Evolutionary conservation across 2,797 vertebrate species (phyloP), one percentile per base, ranked within the genome.

Genomic region (Melopsittacus undulatus): DNA sequence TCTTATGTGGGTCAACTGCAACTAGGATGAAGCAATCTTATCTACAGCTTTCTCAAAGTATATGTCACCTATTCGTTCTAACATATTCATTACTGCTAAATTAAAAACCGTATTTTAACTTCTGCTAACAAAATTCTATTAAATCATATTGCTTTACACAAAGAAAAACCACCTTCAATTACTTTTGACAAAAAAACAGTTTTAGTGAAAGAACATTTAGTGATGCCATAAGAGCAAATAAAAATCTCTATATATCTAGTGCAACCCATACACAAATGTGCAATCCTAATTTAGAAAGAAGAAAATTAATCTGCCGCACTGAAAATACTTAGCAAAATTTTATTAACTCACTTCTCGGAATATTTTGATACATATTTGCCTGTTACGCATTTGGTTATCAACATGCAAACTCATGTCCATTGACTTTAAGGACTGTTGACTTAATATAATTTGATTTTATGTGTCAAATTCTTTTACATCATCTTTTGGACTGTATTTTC

Each of bases 1-100:
- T 80, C 30, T 48, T 76, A 91, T 66, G n/a, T 93, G 88, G 69
- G 86, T 94, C 85, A 94, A 29, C 34, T 63, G 40, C 49, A 89
- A 51, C 32, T 46, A 54, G 74, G 43, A 70, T 38, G 30, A 90
- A 74, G 16, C 17, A 15, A 27, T 32, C 32, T 61, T 90, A 92
- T 52, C 38, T 83, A 30, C n/a, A 87, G 46, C 27, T 80, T 87
- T 80, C 80, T 54, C 32, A 46, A 75, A 66, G 40, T 51, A 12
- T 52, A 5, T 32, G 5, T 40, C 30, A 63, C 23, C 42, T 78
- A 76, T 36, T 79, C 23, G 54, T 88, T 69, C 72, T 54, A 84
- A 83, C 8, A 27, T 59, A 54, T 11, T 83, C 21, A 74, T 67
- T 77, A 81, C 38, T 20, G 3, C 10, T 84, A 43, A 68, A 81